Base-by-base conservation (phyloP, 1,140 invertebrate genomes). In the Drosophila baimaii region DNA sequence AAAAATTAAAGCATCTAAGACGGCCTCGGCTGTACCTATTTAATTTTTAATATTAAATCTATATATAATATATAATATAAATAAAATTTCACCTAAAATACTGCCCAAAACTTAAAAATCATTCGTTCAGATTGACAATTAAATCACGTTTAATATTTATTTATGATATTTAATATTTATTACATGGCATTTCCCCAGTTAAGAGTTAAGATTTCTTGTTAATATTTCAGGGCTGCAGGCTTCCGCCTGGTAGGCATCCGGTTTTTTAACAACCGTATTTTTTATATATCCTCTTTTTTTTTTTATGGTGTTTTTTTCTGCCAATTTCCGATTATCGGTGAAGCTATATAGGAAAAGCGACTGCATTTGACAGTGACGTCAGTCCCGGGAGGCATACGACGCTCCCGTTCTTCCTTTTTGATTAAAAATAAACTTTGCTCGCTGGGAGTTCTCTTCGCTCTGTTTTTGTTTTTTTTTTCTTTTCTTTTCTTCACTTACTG, bases 341-440 rank as follows among this genome's bases (percentile, higher is more conserved):
- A 0, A 13, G 31, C 17, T 23, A 63, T 23, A 63, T 56, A 10
- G 33, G 27, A 23, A 25, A 37, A 23, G 7, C 33, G 35, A 19
- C 44, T 51, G 33, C 61, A 55, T 57, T 70, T 56, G 33, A 66
- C 66, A 66, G 33, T 71, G 51, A 71, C 68, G 66, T 71, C 69
- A 71, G 71, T 58, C 43, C 47, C 9, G 2, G 5, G 13, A 23
- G 41, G 17, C 1, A 52, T 6, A 35, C 51, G 29, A 23, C 8
- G 51, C 7, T n/a, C 33, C 41, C 25, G 9, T 37, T 25, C 29
- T 31, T 54, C 29, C 39, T 17, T 54, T 41, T 33, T 69, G 27
- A 66, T 69, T 69, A 69, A 66, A 71, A 70, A 70, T 70, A 70
- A 70, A 70, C 68, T 57, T 33, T 57, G 46, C 39, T 41, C n/a